Conservation (phyloP, 2,797 vertebrate species). For the Varecia variegata region DNA sequence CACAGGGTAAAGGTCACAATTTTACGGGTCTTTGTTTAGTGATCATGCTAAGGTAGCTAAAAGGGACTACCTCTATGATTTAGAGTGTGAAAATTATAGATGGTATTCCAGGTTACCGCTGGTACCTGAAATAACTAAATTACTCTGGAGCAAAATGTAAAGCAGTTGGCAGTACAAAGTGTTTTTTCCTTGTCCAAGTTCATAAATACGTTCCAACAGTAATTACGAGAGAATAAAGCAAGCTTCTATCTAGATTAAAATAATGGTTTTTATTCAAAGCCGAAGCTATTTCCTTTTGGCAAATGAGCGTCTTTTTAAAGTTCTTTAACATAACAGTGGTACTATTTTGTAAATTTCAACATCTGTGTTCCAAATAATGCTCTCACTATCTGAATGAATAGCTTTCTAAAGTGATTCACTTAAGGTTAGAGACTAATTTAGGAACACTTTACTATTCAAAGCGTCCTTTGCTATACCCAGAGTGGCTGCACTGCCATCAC, state of each 20-base stretch:
- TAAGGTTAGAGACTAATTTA: conserved; percentile 1
- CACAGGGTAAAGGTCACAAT: not conserved
- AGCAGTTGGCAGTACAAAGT: not conserved
- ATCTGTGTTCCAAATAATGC: conserved; percentile 2
- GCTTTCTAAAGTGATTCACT: not conserved
- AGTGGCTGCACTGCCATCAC: not conserved
- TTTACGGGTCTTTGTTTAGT: conserved; percentile 9
- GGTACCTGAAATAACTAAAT: conserved; percentile 16
- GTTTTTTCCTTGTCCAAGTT: not conserved
- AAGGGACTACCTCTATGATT: not conserved
- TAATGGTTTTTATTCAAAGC: not conserved
- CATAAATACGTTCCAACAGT: not conserved
- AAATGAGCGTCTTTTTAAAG: conserved; percentile 1
- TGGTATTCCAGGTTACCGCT: not conserved
- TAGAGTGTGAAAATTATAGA: conserved; percentile 13
- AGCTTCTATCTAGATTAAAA: not conserved
- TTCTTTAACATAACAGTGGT: not conserved
- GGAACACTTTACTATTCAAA: not conserved
- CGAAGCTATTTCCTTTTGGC: conserved; percentile 26
- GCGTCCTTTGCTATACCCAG: not conserved
- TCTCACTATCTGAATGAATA: not conserved
- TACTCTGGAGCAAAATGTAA: conserved; percentile 5
- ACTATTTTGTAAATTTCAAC: not conserved
- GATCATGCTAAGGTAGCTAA: not conserved
- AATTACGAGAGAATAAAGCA: conserved; percentile 34